These are phyloP conservation scores for Drosophila ustulata DNA, from an alignment of 2,888 invertebrate species.

Conservation along the genomic window DNA sequence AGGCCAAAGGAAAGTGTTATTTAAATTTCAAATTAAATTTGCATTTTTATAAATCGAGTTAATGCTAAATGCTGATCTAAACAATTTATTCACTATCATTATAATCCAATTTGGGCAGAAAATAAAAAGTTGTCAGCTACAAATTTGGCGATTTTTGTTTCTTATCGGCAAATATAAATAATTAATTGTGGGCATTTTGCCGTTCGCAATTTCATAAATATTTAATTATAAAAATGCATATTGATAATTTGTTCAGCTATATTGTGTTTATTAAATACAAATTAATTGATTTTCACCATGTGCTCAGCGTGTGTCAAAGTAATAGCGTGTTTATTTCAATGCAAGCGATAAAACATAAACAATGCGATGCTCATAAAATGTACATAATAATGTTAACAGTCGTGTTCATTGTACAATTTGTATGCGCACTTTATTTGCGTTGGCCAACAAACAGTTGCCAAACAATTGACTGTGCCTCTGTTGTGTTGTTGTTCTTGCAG, in stretches of 20 bases:
- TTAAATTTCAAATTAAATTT: constrained; percentile 5
- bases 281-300: constrained; percentile 24
- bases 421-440: constrained; percentile 14
- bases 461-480: constrained; percentile 19
- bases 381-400: constrained; percentile 10
- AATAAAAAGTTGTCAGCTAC: too few relatives aligned
- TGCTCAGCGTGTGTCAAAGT: constrained; percentile 6
- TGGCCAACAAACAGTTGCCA: constrained; percentile 13
- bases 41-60: background rate
- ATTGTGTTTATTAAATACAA: constrained; percentile 29
- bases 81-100: background rate
- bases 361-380: constrained; percentile 3
- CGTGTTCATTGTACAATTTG: constrained; percentile 21
- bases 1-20: constrained; percentile 23
- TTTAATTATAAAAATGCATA: constrained; percentile 4
- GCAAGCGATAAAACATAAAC: constrained; percentile 20
- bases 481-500: background rate
- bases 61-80: background rate
- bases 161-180: background rate
- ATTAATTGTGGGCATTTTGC: background rate
- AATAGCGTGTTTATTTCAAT: constrained; percentile 27
- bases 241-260: background rate
- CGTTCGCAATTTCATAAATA: background rate
- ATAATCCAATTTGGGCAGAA: too few relatives aligned
- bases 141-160: too few relatives aligned